phyloP scores from a whole-genome alignment of 2,888 invertebrate species.

The Dinocampus coccinellae region DNA sequence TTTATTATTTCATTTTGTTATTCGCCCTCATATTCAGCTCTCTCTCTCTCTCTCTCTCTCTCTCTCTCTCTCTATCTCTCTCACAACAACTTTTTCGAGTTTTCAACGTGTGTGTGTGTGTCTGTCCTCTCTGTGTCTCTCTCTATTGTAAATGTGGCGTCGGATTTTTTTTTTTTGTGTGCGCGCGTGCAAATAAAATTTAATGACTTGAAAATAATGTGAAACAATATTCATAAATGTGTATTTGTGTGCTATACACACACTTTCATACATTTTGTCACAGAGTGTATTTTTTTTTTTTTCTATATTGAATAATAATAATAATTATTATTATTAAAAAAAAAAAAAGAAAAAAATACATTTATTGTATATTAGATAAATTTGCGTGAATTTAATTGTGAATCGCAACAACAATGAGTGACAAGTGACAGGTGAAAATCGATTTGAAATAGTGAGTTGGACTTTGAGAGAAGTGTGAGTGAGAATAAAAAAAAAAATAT shows the following conservation, averaged over 20 bases:
- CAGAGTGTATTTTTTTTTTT: background rate
- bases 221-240: background rate
- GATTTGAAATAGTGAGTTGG: slow-evolving; percentile 46
- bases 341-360: too few relatives aligned
- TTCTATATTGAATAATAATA: too few relatives aligned
- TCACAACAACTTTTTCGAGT: too few relatives aligned
- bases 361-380: background rate
- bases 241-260: background rate
- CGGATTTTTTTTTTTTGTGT: background rate
- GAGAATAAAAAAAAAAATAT: background rate
- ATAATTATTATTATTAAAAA: too few relatives aligned
- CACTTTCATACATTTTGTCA: background rate
- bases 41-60: too few relatives aligned
- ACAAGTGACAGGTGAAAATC: slow-evolving; percentile 66
- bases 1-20: background rate
- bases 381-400: background rate
- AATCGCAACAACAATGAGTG: slow-evolving; percentile 47
- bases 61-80: too few relatives aligned
- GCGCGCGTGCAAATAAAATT: background rate
- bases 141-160: background rate
- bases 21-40: background rate
- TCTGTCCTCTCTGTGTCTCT: too few relatives aligned
- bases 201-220: background rate
- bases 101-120: too few relatives aligned
- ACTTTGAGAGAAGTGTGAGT: background rate